Conservation (phyloP, 2,888 invertebrate genomes). For the Choreutis nemorana region DNA sequence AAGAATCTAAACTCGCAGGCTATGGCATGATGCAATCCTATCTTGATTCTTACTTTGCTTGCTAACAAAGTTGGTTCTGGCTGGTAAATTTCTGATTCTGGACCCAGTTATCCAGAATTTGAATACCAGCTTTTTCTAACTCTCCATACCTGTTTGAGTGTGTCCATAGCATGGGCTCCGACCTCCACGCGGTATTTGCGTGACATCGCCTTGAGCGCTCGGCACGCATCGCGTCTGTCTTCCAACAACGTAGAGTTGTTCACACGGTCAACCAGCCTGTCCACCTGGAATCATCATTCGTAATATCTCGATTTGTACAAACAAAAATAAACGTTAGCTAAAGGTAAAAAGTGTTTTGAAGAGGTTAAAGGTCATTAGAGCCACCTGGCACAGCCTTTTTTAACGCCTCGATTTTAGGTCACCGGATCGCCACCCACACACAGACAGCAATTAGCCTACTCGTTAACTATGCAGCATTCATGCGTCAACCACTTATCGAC, state of each 20-base stretch:
- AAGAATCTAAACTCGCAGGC: too few relatives aligned
- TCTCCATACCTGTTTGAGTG: slow-evolving; percentile 64
- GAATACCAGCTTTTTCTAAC: too few relatives aligned
- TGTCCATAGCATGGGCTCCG: slow-evolving; percentile 91
- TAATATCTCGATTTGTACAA: too few relatives aligned
- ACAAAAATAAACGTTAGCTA: neutral
- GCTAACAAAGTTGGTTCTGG: too few relatives aligned
- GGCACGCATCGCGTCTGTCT: slow-evolving; percentile 95
- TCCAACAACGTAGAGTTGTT: slow-evolving; percentile 92
- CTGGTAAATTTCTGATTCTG: too few relatives aligned
- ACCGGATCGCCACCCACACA: too few relatives aligned
- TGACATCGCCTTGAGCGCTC: slow-evolving; percentile 90
- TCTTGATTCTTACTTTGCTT: too few relatives aligned
- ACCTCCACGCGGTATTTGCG: slow-evolving; percentile 95
- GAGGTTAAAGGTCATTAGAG: neutral
- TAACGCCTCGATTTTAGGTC: neutral
- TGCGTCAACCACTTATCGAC: too few relatives aligned
- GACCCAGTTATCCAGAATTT: too few relatives aligned
- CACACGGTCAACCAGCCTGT: slow-evolving; percentile 91
- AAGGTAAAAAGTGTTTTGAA: neutral
- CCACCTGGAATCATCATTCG: slow-evolving; percentile 71
- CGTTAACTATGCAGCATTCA: too few relatives aligned
- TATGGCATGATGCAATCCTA: too few relatives aligned
- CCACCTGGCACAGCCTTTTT: neutral
- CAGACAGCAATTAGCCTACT: too few relatives aligned